Conservation (phyloP, 2,888 invertebrate species). For the Ceriagrion tenellum region DNA sequence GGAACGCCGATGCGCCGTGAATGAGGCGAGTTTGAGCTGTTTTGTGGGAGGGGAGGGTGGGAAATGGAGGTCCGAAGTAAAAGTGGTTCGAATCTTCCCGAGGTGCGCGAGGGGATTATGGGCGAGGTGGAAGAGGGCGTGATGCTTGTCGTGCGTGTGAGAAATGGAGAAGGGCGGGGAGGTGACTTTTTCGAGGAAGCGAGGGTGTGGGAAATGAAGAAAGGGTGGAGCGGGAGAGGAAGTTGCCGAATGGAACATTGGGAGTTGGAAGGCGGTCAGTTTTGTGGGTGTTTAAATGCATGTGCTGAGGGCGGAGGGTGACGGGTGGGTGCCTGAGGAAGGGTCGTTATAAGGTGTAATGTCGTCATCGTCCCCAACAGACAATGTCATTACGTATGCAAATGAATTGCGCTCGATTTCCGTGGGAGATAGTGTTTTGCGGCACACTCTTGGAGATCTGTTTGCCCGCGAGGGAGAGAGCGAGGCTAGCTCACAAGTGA, state of each 20-base stretch:
- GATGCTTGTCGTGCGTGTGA: slow-evolving; percentile 14
- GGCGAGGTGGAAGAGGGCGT: background rate
- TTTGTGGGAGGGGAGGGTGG: background rate
- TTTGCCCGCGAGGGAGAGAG: slow-evolving; percentile 5
- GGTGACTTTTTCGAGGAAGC: background rate
- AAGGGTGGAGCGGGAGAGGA: slow-evolving; percentile 10
- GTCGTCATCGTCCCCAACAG: slow-evolving; percentile 51
- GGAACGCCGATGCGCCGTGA: slow-evolving; percentile 33
- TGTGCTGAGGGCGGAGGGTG: background rate
- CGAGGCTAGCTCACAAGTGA: background rate
- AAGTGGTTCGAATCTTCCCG: background rate
- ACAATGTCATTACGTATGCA: slow-evolving; percentile 51
- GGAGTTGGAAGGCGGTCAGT: slow-evolving; percentile 36
- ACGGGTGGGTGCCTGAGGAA: background rate
- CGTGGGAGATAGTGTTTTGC: slow-evolving; percentile 23
- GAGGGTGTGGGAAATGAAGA: background rate
- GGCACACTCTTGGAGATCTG: slow-evolving; percentile 41
- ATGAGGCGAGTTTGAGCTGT: background rate
- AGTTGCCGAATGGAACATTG: slow-evolving; percentile 16
- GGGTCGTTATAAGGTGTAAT: slow-evolving; percentile 62
- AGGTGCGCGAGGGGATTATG: background rate
- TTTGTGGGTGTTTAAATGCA: slow-evolving; percentile 22
- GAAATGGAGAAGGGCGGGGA: background rate
- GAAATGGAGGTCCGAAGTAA: background rate
- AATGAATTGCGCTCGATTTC: slow-evolving; percentile 57